These are phyloP conservation scores for Cepphus grylle DNA, from an alignment of 2,113 vertebrate species.

Conservation along the genomic window DNA sequence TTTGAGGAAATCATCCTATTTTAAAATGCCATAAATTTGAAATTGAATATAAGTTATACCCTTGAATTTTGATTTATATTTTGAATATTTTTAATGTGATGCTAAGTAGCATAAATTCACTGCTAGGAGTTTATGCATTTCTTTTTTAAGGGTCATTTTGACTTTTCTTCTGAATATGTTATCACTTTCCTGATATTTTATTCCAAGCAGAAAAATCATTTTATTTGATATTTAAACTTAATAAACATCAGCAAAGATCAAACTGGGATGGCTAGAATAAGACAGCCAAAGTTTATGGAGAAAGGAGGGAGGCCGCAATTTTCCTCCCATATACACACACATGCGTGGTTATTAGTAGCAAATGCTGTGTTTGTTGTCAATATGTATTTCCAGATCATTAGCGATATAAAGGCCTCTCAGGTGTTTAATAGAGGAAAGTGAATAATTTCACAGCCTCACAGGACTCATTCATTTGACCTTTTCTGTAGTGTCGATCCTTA, in stretches of 20 bases:
- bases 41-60: slow-evolving; percentile 88
- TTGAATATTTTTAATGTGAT: slow-evolving; percentile 87
- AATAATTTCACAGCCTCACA: background rate
- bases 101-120: slow-evolving; percentile 75
- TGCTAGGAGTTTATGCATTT: slow-evolving; percentile 69
- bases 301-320: background rate
- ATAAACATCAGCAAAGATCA: slow-evolving; percentile 37
- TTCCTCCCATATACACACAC: background rate
- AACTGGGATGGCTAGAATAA: background rate
- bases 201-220: slow-evolving; percentile 49
- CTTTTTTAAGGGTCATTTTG: slow-evolving; percentile 68
- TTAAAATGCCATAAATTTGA: slow-evolving; percentile 94
- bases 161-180: slow-evolving; percentile 64
- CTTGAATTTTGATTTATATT: slow-evolving; percentile 90
- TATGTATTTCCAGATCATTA: background rate
- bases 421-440: background rate
- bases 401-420: background rate
- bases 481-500: background rate
- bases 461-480: background rate
- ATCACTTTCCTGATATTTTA: slow-evolving; percentile 62
- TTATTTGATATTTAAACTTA: slow-evolving; percentile 40
- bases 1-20: slow-evolving; percentile 92
- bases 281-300: background rate
- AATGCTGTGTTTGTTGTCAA: background rate
- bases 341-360: background rate